A percentile compares a stretch with the other conserved stretches of the same genome.
phyloP scores from a whole-genome alignment of 2,888 invertebrate genomes.

The Gryllus longicercus region DNA sequence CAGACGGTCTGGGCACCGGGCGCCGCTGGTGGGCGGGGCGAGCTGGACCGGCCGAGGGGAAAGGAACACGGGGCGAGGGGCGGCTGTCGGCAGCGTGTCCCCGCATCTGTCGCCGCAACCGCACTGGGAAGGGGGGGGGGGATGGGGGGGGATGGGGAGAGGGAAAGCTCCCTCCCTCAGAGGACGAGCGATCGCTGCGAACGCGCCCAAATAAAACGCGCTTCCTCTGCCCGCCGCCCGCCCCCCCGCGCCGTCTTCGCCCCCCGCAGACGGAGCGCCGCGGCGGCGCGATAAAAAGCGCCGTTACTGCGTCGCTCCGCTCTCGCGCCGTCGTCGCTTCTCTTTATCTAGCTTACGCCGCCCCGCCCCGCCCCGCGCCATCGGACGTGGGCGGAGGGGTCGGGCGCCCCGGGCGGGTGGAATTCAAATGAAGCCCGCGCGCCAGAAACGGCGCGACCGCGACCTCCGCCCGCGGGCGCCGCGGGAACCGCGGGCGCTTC shows the following conservation, averaged over 20 bases:
- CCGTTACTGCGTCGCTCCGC: too few relatives aligned
- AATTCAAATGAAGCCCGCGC: not conserved
- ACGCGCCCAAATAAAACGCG: too few relatives aligned
- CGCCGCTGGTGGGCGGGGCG: not conserved
- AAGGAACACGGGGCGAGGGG: not conserved
- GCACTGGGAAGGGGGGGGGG: not conserved
- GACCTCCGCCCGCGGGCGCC: not conserved
- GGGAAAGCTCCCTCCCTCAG: not conserved
- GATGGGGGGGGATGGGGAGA: not conserved
- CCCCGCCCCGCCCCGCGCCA: not conserved
- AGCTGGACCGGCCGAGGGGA: not conserved
- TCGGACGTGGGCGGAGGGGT: not conserved
- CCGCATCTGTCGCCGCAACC: constrained; percentile 17
- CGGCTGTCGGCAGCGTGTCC: not conserved
- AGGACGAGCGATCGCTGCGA: too few relatives aligned
- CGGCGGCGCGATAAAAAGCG: too few relatives aligned
- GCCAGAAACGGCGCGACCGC: not conserved
- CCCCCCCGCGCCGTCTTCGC: too few relatives aligned
- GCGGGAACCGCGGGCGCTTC: not conserved
- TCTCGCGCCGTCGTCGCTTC: too few relatives aligned
- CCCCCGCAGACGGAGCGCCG: too few relatives aligned
- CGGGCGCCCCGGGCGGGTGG: not conserved
- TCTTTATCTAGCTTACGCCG: too few relatives aligned
- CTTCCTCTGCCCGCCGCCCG: too few relatives aligned
- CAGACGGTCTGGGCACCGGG: not conserved